phyloP scores from a whole-genome alignment of 2,113 vertebrate genomes.

The Pomatostomus ruficeps region DNA sequence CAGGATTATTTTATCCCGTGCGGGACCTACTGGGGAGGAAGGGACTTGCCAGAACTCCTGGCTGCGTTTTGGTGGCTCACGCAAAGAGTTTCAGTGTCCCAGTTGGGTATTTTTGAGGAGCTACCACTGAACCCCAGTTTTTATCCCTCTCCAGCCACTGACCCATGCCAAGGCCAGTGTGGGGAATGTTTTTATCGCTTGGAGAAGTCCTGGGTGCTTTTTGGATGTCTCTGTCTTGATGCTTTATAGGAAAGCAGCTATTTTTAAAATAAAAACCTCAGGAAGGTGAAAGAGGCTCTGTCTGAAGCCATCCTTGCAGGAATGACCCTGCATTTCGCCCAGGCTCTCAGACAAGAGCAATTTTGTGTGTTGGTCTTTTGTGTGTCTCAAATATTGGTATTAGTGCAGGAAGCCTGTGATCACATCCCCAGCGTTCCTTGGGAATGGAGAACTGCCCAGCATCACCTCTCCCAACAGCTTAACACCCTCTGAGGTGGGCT shows the following conservation, averaged over 20 bases:
- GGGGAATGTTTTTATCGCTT: not conserved
- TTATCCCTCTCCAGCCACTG: not conserved
- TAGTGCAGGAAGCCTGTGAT: not conserved
- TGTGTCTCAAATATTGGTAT: not conserved
- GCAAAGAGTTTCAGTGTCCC: not conserved
- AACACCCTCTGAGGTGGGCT: not conserved
- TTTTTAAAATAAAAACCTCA: not conserved
- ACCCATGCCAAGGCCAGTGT: not conserved
- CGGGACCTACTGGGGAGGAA: rapidly evolving
- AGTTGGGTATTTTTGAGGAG: not conserved
- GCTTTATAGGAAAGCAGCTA: not conserved
- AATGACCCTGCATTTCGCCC: not conserved
- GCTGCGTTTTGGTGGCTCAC: not conserved
- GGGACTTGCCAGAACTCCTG: not conserved
- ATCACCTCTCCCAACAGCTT: not conserved
- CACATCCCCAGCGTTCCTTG: not conserved
- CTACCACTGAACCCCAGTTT: not conserved
- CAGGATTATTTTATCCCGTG: not conserved
- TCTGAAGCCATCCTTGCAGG: not conserved
- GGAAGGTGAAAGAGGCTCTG: not conserved
- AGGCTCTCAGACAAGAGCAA: not conserved
- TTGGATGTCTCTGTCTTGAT: not conserved
- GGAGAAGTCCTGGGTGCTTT: not conserved
- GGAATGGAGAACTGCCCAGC: not conserved
- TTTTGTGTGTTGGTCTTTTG: not conserved